These are phyloP conservation scores for Uria lomvia DNA, from an alignment of 2,113 vertebrate genomes.

Conservation along the genomic window DNA sequence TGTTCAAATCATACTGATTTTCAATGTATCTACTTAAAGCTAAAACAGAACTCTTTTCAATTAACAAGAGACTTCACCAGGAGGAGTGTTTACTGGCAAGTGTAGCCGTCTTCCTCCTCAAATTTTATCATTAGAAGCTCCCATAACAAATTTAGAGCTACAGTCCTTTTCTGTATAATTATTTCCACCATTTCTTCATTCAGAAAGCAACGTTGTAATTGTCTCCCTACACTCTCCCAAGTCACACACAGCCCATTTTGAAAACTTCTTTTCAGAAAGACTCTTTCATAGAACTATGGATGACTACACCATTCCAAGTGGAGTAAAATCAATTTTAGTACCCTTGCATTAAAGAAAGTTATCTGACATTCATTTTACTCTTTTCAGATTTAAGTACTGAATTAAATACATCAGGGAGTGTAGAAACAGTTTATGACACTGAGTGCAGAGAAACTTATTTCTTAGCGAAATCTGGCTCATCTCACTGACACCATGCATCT, in stretches of 20 bases:
- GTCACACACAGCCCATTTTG: background rate
- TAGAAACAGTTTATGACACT: background rate
- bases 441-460: background rate
- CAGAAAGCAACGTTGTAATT: background rate
- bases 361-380: background rate
- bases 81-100: background rate
- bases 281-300: background rate
- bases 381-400: background rate
- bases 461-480: background rate
- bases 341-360: background rate
- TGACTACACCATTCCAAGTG: background rate
- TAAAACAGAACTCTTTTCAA: background rate
- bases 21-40: background rate
- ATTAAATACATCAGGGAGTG: background rate
- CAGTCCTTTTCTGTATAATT: background rate
- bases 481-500: background rate
- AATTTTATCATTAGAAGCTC: background rate
- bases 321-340: background rate
- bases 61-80: background rate
- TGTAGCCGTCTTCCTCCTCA: background rate
- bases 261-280: background rate
- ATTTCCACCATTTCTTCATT: background rate
- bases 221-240: background rate
- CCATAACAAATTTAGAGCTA: background rate
- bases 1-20: background rate